phyloP scores from a whole-genome alignment of 2,113 vertebrate genomes.

The Cynocephalus volans region DNA sequence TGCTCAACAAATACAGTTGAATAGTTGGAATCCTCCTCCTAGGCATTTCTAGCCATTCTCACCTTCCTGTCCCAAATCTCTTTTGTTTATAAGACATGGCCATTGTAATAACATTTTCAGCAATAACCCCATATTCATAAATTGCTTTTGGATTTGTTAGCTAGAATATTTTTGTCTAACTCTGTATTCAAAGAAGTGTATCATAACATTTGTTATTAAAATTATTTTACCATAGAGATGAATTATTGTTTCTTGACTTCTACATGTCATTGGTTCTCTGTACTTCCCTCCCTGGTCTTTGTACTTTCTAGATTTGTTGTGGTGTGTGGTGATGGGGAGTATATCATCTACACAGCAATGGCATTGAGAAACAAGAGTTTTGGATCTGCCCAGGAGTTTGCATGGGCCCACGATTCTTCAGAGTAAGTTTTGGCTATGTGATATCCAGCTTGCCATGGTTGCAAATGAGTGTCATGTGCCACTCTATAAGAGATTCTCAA shows the following conservation, averaged over 20 bases:
- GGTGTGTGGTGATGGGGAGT: slow-evolving; percentile 98
- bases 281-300: neutral
- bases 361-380: slow-evolving; percentile 99
- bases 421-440: slow-evolving; percentile 92
- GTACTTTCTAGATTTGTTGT: slow-evolving; percentile 93
- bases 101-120: neutral
- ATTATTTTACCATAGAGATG: slow-evolving; percentile 27
- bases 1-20: neutral
- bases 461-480: neutral
- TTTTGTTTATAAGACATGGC: neutral
- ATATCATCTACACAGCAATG: slow-evolving; percentile 99
- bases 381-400: slow-evolving; percentile 98
- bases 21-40: neutral
- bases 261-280: neutral
- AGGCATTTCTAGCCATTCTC: neutral
- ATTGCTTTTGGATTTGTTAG: slow-evolving; percentile 57
- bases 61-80: neutral
- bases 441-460: neutral
- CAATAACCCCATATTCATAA: neutral
- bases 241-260: neutral
- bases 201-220: slow-evolving; percentile 41
- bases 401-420: slow-evolving; percentile 99
- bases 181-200: slow-evolving; percentile 42
- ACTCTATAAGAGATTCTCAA: neutral
- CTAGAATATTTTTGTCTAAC: slow-evolving; percentile 29